A percentile compares a stretch with the other conserved stretches of the same genome.
Evolutionary conservation across 1,140 invertebrate genomes (phyloP).

Genomic region (Philopotamus ludificatus): DNA sequence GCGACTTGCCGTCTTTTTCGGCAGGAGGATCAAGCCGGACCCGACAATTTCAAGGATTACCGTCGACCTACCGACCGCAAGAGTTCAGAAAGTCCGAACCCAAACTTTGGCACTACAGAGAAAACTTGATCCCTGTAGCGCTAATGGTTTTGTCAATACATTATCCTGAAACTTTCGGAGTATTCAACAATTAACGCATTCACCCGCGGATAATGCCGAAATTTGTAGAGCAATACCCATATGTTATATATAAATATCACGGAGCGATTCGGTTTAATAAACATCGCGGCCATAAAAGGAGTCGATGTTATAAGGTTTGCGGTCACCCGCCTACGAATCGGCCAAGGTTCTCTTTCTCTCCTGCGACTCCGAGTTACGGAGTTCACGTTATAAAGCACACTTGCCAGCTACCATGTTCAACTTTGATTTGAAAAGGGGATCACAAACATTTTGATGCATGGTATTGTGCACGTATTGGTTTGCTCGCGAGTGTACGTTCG

Average conservation of each 20-base stretch:
- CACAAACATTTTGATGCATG: neutral
- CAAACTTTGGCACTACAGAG: neutral
- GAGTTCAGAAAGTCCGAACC: neutral
- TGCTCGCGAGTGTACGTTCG: no score
- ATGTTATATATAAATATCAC: no score
- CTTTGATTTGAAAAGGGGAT: neutral
- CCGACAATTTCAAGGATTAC: neutral
- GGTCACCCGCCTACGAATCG: constrained; percentile 18
- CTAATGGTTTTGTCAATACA: neutral
- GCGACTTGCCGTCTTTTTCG: neutral
- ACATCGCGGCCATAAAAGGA: neutral
- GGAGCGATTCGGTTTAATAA: no score
- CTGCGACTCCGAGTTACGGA: neutral
- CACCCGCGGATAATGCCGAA: no score
- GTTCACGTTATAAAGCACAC: neutral
- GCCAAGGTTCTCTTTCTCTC: constrained; percentile 13
- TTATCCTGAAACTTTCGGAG: neutral
- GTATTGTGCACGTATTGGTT: no score
- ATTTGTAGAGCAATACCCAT: no score
- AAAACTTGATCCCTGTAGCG: neutral
- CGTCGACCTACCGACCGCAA: neutral
- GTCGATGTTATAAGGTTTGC: neutral
- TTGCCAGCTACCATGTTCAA: neutral
- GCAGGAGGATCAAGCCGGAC: neutral
- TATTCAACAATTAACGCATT: neutral